Conservation (phyloP, 2,797 vertebrate species). For the Gymnothorax reevesii region DNA sequence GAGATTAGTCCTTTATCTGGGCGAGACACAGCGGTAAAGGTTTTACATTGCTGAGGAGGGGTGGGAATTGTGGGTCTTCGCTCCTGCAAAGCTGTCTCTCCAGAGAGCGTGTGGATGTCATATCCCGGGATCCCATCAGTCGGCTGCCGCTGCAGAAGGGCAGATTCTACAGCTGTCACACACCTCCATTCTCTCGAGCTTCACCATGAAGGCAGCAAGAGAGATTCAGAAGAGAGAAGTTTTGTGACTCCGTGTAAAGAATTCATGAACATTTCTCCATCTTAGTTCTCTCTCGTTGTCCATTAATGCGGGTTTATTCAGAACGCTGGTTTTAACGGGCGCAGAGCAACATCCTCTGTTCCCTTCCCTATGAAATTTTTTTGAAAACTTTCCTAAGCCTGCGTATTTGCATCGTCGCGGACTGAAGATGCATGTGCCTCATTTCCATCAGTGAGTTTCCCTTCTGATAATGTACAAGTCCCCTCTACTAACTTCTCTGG, state of each 20-base stretch:
- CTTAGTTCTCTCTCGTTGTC: not conserved
- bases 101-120: not conserved
- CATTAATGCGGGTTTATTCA: not conserved
- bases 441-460: not conserved
- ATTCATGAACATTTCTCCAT: constrained; percentile 24
- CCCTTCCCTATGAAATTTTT: not conserved
- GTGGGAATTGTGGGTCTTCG: not conserved
- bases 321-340: not conserved
- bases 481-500: not conserved
- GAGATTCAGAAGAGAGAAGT: not conserved
- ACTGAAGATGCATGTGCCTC: not conserved
- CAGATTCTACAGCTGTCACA: not conserved
- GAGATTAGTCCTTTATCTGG: not conserved
- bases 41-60: not conserved
- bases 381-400: not conserved
- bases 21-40: not conserved
- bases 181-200: constrained; percentile 5
- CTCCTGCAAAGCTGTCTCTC: not conserved
- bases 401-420: not conserved
- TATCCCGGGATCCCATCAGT: constrained; percentile 18
- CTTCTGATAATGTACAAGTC: not conserved
- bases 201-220: not conserved
- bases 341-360: not conserved
- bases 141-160: constrained; percentile 23
- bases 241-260: not conserved